Percentiles rank a stretch among this genome's conserved stretches.
Conservation (phyloP, 2,888 invertebrate genomes). For the Biston stratarius region DNA sequence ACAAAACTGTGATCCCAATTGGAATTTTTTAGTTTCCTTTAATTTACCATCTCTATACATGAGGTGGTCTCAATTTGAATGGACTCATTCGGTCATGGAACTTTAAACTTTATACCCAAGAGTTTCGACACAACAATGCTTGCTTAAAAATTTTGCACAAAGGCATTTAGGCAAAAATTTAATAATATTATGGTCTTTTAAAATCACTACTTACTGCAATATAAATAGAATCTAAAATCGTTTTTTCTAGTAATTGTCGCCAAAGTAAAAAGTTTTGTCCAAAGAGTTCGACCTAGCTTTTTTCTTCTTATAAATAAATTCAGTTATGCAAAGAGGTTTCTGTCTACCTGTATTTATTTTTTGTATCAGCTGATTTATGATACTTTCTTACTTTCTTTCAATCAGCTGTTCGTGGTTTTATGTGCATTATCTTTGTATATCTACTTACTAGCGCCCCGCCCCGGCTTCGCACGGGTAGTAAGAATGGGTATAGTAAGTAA, state of each 20-base stretch:
- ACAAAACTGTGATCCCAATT: not conserved
- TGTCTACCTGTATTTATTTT: constrained; percentile 47
- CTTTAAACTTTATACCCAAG: constrained; percentile 5
- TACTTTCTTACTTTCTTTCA: constrained; percentile 27
- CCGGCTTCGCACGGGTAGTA: too few relatives aligned
- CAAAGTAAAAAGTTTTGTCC: not conserved
- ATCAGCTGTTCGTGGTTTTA: constrained; percentile 25
- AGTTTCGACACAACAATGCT: not conserved
- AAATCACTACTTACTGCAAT: constrained; percentile 6
- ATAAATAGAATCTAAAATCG: not conserved
- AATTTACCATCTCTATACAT: not conserved
- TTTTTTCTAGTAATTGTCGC: constrained; percentile 1
- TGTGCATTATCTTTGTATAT: not conserved
- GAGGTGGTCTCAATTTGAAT: not conserved
- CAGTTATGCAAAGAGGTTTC: constrained; percentile 48
- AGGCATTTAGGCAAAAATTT: constrained; percentile 2
- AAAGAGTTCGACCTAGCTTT: constrained; percentile 4
- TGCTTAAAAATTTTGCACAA: constrained; percentile 15
- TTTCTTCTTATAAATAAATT: constrained; percentile 34
- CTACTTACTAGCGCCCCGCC: too few relatives aligned
- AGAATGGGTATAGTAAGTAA: too few relatives aligned
- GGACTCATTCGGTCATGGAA: not conserved
- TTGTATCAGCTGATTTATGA: constrained; percentile 46
- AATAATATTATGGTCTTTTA: not conserved
- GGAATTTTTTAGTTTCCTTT: not conserved